A percentile compares a stretch with the other conserved stretches of the same genome.
These are phyloP conservation scores for Holothuria leucospilota DNA, from an alignment of 53 echinoderm and acorn worm species.

Conservation along the genomic window DNA sequence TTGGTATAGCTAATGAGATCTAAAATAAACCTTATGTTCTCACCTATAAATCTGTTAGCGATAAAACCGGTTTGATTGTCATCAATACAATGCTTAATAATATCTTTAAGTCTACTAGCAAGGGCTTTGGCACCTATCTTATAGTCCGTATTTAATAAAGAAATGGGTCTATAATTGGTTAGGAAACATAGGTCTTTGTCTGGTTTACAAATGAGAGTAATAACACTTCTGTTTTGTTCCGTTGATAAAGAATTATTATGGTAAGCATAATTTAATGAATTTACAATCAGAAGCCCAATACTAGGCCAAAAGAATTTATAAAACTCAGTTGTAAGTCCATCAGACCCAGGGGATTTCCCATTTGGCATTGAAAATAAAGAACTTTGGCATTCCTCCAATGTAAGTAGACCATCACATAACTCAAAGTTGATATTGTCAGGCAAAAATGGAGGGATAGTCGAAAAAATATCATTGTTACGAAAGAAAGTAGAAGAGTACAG, in stretches of 20 bases:
- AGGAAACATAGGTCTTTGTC: conserved; percentile 53
- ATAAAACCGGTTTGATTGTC: conserved; percentile 67
- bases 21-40: too few relatives aligned
- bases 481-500: conserved; percentile 6
- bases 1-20: conserved; percentile 36
- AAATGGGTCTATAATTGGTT: too few relatives aligned
- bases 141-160: too few relatives aligned
- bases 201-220: conserved; percentile 64
- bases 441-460: conserved; percentile 5
- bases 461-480: conserved; percentile 10
- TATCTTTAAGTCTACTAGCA: conserved; percentile 45
- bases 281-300: conserved; percentile 44
- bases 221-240: conserved; percentile 58
- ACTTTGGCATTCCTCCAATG: conserved; percentile 43
- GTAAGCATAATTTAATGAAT: conserved; percentile 63
- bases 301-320: conserved; percentile 60
- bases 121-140: conserved; percentile 60
- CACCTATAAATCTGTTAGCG: conserved; percentile 54
- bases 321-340: conserved; percentile 70
- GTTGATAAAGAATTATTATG: conserved; percentile 41
- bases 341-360: conserved; percentile 61
- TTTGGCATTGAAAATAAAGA: conserved; percentile 60
- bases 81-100: conserved; percentile 52
- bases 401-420: conserved; percentile 35
- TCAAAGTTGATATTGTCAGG: neutral